phyloP scores from a whole-genome alignment of 2,797 vertebrate genomes.

The Lepilemur septentrionalis region DNA sequence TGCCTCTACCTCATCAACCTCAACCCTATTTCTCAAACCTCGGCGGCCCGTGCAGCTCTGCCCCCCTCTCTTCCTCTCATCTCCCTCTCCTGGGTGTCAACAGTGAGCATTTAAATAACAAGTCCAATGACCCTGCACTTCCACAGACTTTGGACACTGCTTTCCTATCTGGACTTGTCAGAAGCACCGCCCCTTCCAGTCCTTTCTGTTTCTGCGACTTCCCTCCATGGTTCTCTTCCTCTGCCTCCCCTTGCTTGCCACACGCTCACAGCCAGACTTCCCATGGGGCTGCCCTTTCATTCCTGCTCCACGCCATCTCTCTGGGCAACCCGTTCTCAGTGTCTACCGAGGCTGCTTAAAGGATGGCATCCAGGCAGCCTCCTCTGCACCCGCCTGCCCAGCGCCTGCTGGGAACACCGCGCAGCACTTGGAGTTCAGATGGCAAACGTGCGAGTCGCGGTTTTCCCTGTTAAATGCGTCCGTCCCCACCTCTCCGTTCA shows the following conservation, averaged over 20 bases:
- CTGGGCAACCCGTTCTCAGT: not conserved
- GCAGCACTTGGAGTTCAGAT: fast-evolving
- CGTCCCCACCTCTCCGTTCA: not conserved
- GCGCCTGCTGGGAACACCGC: fast-evolving
- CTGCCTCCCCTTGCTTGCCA: not conserved
- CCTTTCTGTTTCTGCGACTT: not conserved
- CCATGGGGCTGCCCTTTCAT: fast-evolving
- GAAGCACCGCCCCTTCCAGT: fast-evolving
- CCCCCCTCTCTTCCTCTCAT: no score
- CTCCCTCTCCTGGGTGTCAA: not conserved
- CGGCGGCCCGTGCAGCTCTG: fast-evolving
- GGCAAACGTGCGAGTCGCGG: fast-evolving
- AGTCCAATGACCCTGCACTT: not conserved
- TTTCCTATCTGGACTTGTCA: fast-evolving
- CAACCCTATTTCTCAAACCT: not conserved
- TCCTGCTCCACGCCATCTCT: not conserved
- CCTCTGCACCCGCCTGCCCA: fast-evolving
- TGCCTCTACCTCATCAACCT: no score
- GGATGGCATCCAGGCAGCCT: fast-evolving
- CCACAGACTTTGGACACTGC: no score
- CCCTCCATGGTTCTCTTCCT: no score
- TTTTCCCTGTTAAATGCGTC: fast-evolving
- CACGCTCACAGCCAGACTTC: fast-evolving
- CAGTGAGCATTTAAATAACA: not conserved
- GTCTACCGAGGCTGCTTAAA: fast-evolving